Base-by-base conservation (phyloP, 2,888 invertebrate genomes). In the Kryphioiulus occultus region DNA sequence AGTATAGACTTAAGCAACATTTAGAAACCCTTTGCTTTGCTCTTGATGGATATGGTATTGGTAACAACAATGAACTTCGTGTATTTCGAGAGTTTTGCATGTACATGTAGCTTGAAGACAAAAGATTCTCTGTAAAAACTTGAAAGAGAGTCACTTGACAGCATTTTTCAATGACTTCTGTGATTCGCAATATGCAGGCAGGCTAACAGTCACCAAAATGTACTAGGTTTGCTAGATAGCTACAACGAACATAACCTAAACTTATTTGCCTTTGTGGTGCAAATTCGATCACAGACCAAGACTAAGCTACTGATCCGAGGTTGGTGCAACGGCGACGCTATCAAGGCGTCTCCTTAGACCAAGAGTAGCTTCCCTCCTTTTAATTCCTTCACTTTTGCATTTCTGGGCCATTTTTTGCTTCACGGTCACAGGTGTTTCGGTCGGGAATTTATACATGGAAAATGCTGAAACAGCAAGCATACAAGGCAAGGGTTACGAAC, bases 351-450 rank as follows among this genome's bases (percentile, higher is more conserved):
- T 78, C 30, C 78, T 78, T 15, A 78, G 78, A 30, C 78, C 78
- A 32, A 78, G 78, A 78, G 78, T 78, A 0, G 78, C 30, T 78
- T 78, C 78, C 10, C 78, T 78, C 78, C 78, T 78, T 78, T 78
- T 78, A 17, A 78, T 78, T 30, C 86, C 42, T 47, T 86, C 86
- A 9, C 44, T 47, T 47, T 86, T 86, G 86, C 86, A 86, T 47
- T 86, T 86, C 32, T 86, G 86, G n/a, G 86, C 86, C 86, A 86
- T 86, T 44, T 47, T 42, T 47, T 86, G 86, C 86, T 47, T 86
- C 26, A 86, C 32, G 19, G 53, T 86, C 47, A 47, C 53, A 9
- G 44, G 53, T 32, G 86, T 47, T 86, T 86, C 86, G 30, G 78
- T 4, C 78, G 78, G 78, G 78, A 78, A 78, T 78, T 78, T 78